Evolutionary conservation across 1,140 invertebrate species (phyloP), one percentile per base, ranked within the genome.

Genomic region (Drosophila teissieri): DNA sequence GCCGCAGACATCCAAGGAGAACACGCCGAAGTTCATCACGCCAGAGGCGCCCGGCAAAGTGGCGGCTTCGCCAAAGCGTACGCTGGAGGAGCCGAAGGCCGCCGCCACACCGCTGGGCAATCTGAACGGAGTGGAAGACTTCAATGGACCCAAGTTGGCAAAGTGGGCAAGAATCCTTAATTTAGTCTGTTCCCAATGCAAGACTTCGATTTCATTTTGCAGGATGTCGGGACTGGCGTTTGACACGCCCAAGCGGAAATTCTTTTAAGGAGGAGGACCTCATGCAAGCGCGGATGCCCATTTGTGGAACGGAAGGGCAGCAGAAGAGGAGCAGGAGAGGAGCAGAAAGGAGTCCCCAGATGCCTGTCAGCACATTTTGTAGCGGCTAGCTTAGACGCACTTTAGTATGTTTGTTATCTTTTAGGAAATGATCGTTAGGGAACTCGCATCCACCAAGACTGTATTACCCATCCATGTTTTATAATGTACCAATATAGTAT

Each of bases 221-320:
- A 89, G 84, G n/a, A 69, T 80, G 36, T 78, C 84, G 0, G 48
- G 34, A 44, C 17, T 88, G 4, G 27, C 46, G 1, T 78, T 91
- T 12, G 57, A 76, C 42, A 86, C 82, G 12, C 77, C 82, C 1
- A 83, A 78, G 37, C 60, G 82, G 22, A 91, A 91, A 56, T 91
- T 91, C 68, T 78, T 91, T 73, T 81, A 15, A 72, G 2, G 6
- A 2, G 36, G 31, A 4, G 46, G 14, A 48, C 37, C 3, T 14
- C 4, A 48, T 8, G 4, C 19, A 15, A 48, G 7, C 45, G 24
- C 2, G 22, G 14, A 27, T 48, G 14, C 3, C 14, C 24, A 24
- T 24, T 4, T 24, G 24, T 0, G 4, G 24, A 12, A 48, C 46
- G 24, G 14, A 48, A 22, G 14, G n/a, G 12, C 14, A n/a, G n/a